A percentile compares a stretch with the other conserved stretches of the same genome.
phyloP scores from a whole-genome alignment of 2,797 vertebrate species.

The Euphonia xanthogaster region DNA sequence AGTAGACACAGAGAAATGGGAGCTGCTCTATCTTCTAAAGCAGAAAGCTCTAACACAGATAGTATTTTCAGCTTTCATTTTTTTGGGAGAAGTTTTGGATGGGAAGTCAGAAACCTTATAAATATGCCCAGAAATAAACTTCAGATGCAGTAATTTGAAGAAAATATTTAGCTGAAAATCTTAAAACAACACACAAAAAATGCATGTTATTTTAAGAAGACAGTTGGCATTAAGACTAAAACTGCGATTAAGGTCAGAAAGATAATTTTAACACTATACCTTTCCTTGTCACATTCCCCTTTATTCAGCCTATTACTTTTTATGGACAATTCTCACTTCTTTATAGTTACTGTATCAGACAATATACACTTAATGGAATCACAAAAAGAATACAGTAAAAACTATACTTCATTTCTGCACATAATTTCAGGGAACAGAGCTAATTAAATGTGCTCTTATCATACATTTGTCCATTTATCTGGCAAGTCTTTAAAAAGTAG shows the following conservation, averaged over 20 bases:
- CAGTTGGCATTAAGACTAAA: background rate
- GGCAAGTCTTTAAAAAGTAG: conserved; percentile 33
- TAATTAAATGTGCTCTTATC: conserved; percentile 52
- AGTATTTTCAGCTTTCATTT: conserved; percentile 16
- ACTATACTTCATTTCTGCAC: conserved; percentile 42
- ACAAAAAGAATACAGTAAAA: conserved; percentile 28
- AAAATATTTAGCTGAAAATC: background rate
- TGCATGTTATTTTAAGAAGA: background rate
- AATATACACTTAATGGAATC: conserved; percentile 27
- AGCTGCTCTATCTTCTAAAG: background rate
- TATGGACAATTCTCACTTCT: conserved; percentile 45
- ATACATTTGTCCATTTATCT: conserved; percentile 30
- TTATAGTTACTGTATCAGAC: conserved; percentile 45
- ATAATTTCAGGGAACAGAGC: conserved; percentile 33
- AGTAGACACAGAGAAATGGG: background rate
- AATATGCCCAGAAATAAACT: conserved; percentile 8
- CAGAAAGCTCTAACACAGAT: background rate
- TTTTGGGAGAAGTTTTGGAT: background rate
- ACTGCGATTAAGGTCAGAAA: conserved; percentile 24
- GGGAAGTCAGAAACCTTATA: background rate
- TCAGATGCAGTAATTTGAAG: background rate
- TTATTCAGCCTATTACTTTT: conserved; percentile 59
- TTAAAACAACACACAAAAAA: background rate
- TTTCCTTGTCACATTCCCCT: conserved; percentile 30
- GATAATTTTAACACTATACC: conserved; percentile 3